Percentiles rank a stretch among this genome's conserved stretches.
Conservation (phyloP, 1,140 invertebrate genomes). For the Dendroctonus ponderosae region DNA sequence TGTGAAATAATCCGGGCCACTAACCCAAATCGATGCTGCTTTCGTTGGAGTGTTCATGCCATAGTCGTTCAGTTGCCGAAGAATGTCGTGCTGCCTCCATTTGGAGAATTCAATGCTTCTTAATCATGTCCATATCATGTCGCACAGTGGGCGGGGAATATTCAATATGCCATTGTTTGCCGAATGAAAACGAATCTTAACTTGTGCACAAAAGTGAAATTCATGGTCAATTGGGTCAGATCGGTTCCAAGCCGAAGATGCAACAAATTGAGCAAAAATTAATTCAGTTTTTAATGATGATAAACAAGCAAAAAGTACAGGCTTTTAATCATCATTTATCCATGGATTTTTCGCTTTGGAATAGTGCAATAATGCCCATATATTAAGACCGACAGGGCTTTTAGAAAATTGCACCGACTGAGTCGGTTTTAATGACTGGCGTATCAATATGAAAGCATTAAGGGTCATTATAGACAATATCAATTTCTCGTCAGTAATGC, state of each 20-base stretch:
- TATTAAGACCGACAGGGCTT: too few species aligned
- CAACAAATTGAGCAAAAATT: too few species aligned
- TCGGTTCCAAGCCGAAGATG: too few species aligned
- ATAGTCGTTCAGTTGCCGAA: constrained; percentile 8
- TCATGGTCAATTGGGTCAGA: too few species aligned
- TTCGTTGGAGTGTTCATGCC: background rate
- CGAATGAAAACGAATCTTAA: constrained; percentile 11
- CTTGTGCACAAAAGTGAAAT: constrained; percentile 9
- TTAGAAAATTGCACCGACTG: too few species aligned
- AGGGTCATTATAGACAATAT: constrained; percentile 4
- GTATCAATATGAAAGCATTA: background rate
- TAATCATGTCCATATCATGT: constrained; percentile 8
- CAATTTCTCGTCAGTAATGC: background rate
- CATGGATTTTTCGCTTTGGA: too few species aligned
- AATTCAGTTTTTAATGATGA: too few species aligned
- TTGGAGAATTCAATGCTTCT: constrained; percentile 10
- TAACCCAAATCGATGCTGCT: background rate
- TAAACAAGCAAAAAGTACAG: too few species aligned
- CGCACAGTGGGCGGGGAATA: constrained; percentile 7
- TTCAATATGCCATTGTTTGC: constrained; percentile 15
- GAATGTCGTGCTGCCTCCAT: constrained; percentile 13
- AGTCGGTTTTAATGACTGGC: too few species aligned
- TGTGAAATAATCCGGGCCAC: too few species aligned
- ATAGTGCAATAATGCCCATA: too few species aligned
- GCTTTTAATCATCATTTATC: too few species aligned